Evolutionary conservation across 2,113 vertebrate species (phyloP), one percentile per base, ranked within the genome.

Genomic region (Regulus satrapa): DNA sequence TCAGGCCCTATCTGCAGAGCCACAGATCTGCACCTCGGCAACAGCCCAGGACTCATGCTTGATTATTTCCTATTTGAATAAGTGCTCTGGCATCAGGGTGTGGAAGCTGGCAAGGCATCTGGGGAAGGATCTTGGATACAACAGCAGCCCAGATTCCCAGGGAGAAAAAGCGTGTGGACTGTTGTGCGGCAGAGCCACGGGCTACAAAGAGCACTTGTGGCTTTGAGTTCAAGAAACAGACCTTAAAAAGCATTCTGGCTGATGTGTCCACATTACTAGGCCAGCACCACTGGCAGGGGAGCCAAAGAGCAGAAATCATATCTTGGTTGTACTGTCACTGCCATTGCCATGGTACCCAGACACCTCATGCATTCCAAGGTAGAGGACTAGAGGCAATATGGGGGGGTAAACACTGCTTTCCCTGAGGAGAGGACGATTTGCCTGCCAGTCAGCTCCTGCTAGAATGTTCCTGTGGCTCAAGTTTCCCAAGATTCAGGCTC

Each of bases 1-100:
- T 90, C 32, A n/a, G 72, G 46, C 49, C 7, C 29, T 64, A 2
- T 48, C 46, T 77, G 64, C 55, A 77, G 69, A 59, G 48, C 3
- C 2, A 23, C 49, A 79, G 66, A 71, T 56, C 66, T 92, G 34
- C 40, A 31, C 34, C 59, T 80, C 9, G 0, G 76, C 36, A 80
- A 7, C 67, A 81, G 59, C 72, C 55, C 59, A 87, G 64, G 48
- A 63, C 31, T 28, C 43, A 14, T 45, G 76, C 55, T 45, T 76
- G 88, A 71, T 77, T 80, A 86, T 95, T 94, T 94, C 68, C 52
- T 91, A 20, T 80, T 90, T 84, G 67, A 88, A 55, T 86, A 88
- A 92, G 29, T 77, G 46, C 32, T 85, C 74, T 90, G 92, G 79
- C 85, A 68, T 77, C 76, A 66, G 82, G 59, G 48, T 80, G 67